A percentile compares a stretch with the other conserved stretches of the same genome.
Evolutionary conservation across 2,113 vertebrate species (phyloP).

Genomic region (Aramus guarauna): DNA sequence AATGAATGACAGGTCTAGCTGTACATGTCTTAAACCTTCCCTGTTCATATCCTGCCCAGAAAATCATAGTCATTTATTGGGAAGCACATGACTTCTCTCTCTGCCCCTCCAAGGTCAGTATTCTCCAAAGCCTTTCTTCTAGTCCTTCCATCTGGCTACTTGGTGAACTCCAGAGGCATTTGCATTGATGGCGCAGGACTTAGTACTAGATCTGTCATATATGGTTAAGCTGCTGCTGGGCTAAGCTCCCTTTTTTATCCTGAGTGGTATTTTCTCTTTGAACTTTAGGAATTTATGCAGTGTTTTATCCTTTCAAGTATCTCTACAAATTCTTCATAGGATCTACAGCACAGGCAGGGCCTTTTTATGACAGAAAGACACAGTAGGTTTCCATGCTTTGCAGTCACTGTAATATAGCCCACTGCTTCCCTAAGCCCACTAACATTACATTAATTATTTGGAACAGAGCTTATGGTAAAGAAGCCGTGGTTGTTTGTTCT

Average conservation of each 20-base stretch:
- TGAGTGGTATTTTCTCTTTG: constrained; percentile 64
- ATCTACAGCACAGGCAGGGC: constrained; percentile 38
- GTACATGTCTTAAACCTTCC: neutral
- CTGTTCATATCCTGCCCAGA: neutral
- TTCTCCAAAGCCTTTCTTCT: constrained; percentile 16
- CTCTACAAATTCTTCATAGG: constrained; percentile 56
- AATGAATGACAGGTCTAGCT: neutral
- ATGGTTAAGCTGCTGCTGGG: constrained; percentile 45
- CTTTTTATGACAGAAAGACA: constrained; percentile 26
- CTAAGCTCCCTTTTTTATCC: constrained; percentile 56
- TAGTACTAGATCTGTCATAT: constrained; percentile 53
- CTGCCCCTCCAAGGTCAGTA: neutral
- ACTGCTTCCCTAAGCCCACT: constrained; percentile 24
- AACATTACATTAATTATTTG: constrained; percentile 61
- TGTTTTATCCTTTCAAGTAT: constrained; percentile 57
- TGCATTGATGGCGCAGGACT: constrained; percentile 41
- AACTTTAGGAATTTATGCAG: constrained; percentile 61
- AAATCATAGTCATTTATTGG: neutral
- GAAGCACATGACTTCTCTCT: neutral
- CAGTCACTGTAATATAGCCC: constrained; percentile 26
- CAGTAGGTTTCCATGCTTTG: constrained; percentile 35
- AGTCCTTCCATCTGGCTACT: constrained; percentile 4
- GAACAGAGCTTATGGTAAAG: constrained; percentile 17
- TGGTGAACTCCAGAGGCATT: constrained; percentile 44
- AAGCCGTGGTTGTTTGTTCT: neutral